Conservation (phyloP, 2,888 invertebrate genomes). For the Drosophila birchii region DNA sequence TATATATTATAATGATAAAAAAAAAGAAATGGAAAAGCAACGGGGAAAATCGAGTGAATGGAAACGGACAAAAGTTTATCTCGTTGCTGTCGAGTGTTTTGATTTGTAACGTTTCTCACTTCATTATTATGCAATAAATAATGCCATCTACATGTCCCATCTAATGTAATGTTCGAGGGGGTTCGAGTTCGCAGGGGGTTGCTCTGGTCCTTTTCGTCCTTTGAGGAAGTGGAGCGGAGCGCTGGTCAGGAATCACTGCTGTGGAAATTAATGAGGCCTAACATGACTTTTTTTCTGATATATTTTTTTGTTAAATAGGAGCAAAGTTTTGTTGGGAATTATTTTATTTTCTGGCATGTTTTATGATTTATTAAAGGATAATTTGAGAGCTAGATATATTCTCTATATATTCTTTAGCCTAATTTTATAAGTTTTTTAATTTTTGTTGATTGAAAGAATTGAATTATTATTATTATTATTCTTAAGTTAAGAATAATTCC, state of each 20-base stretch:
- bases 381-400: not conserved
- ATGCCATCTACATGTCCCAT: conserved; percentile 57
- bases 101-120: conserved; percentile 84
- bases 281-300: conserved; percentile 55
- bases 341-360: not conserved
- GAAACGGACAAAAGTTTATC: conserved; percentile 60
- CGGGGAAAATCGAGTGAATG: conserved; percentile 20
- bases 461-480: not conserved
- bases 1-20: conserved; percentile 77
- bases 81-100: conserved; percentile 83
- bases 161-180: conserved; percentile 42
- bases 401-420: too few relatives aligned
- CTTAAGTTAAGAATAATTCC: not conserved
- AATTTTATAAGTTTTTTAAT: too few relatives aligned
- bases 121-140: conserved; percentile 84
- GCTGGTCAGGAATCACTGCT: conserved; percentile 35
- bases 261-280: conserved; percentile 67
- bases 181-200: conserved; percentile 36
- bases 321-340: not conserved
- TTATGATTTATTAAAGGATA: not conserved
- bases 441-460: too few relatives aligned
- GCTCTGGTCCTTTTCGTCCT: conserved; percentile 17
- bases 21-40: conserved; percentile 32
- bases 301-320: conserved; percentile 7
- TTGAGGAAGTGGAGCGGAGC: conserved; percentile 64